Conservation (phyloP, 2,113 vertebrate species). For the Burhinus bistriatus region DNA sequence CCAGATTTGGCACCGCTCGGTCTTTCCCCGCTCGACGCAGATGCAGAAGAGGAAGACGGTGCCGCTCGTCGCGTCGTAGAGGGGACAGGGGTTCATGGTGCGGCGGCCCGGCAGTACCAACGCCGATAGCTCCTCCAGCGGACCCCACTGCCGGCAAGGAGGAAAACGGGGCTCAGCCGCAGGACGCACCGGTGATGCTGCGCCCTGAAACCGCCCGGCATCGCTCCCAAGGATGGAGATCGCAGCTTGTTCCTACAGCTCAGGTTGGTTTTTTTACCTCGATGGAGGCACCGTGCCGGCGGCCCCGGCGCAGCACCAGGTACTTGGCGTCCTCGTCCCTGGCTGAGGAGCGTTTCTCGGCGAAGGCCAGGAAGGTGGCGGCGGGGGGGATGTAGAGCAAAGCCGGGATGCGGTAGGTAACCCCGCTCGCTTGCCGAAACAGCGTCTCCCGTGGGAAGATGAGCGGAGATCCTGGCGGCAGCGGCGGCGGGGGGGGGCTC, state of each 20-base stretch:
- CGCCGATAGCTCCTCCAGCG: neutral
- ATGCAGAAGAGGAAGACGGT: slow-evolving; percentile 90
- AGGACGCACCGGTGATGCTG: fast-evolving
- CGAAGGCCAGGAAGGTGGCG: slow-evolving; percentile 85
- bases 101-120: slow-evolving; percentile 61
- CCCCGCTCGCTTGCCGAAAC: slow-evolving; percentile 75
- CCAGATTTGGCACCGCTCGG: slow-evolving; percentile 79
- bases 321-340: slow-evolving; percentile 80
- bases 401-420: slow-evolving; percentile 89
- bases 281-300: slow-evolving; percentile 65
- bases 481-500: neutral
- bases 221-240: neutral
- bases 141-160: slow-evolving; percentile 62
- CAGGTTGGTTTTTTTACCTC: slow-evolving; percentile 60
- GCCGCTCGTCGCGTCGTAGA: slow-evolving; percentile 56
- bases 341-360: slow-evolving; percentile 81
- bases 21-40: slow-evolving; percentile 77
- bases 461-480: neutral
- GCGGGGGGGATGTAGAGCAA: slow-evolving; percentile 79
- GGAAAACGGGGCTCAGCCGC: neutral
- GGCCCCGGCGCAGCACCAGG: slow-evolving; percentile 85
- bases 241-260: fast-evolving
- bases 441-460: slow-evolving; percentile 51
- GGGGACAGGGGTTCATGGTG: slow-evolving; percentile 79
- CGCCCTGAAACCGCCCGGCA: fast-evolving